These are phyloP conservation scores for Griposia aprilina DNA, from an alignment of 2,888 invertebrate species.

Conservation along the genomic window DNA sequence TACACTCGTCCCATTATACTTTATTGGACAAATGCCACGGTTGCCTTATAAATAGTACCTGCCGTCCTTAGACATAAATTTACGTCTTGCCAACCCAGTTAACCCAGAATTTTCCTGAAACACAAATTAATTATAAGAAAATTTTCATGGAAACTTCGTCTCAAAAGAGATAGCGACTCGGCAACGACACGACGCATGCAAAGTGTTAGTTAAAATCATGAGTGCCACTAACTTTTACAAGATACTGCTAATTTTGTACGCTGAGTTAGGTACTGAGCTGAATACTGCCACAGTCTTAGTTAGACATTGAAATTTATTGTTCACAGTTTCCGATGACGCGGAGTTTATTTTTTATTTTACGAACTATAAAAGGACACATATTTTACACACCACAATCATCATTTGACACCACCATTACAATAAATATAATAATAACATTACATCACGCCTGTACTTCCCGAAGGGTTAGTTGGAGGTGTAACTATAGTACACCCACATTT, in stretches of 20 bases:
- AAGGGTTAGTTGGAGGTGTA: neutral
- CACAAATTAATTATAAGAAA: constrained; percentile 36
- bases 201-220: constrained; percentile 62
- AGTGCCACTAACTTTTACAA: constrained; percentile 55
- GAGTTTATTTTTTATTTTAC: neutral
- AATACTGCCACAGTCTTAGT: constrained; percentile 28
- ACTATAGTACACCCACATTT: neutral
- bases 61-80: neutral
- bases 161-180: constrained; percentile 42
- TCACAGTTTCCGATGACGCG: neutral
- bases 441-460: neutral
- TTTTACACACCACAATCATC: neutral
- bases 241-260: constrained; percentile 50
- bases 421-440: too few species aligned
- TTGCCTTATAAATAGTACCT: neutral
- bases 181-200: constrained; percentile 54
- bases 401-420: too few species aligned
- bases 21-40: neutral
- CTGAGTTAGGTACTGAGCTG: constrained; percentile 19
- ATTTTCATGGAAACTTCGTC: constrained; percentile 36
- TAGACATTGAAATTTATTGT: constrained; percentile 31
- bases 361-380: neutral
- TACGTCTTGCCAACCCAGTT: neutral
- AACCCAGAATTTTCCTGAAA: constrained; percentile 11
- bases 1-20: neutral